These are phyloP conservation scores for Temnopleurus reevesii DNA, from an alignment of 53 echinoderm and acorn worm genomes.

Conservation along the genomic window DNA sequence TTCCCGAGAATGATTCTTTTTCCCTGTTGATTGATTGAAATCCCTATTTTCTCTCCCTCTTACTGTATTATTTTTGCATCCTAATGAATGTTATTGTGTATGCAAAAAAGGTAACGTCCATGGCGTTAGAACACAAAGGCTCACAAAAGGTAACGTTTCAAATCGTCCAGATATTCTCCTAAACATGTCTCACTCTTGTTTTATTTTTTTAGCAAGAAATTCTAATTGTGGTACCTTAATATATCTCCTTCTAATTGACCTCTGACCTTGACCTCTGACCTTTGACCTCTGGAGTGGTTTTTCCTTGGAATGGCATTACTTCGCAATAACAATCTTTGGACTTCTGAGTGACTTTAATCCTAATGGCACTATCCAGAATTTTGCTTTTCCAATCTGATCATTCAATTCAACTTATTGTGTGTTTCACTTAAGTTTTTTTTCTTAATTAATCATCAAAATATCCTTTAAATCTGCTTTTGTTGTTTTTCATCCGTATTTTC, in stretches of 20 bases:
- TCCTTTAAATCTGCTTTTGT: neutral
- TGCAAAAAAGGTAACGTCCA: conserved; percentile 31
- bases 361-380: neutral
- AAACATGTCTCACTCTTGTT: neutral
- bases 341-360: neutral
- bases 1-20: neutral
- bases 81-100: conserved; percentile 15
- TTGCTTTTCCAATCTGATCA: neutral
- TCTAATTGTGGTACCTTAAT: conserved; percentile 23
- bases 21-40: conserved; percentile 11
- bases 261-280: no score
- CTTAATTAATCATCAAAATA: neutral
- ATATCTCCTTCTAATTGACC: neutral
- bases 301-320: conserved; percentile 3
- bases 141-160: conserved; percentile 41
- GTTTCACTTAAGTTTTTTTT: neutral
- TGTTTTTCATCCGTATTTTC: neutral
- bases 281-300: conserved; percentile 22
- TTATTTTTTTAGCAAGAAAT: neutral
- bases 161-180: neutral
- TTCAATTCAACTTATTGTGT: no score
- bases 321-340: conserved; percentile 19
- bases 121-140: conserved; percentile 26
- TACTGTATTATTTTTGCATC: conserved; percentile 31
- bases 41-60: conserved; percentile 1